A percentile compares a stretch with the other conserved stretches of the same genome.
phyloP scores from a whole-genome alignment of 2,113 vertebrate genomes.

The Microcebus lehilahytsara region DNA sequence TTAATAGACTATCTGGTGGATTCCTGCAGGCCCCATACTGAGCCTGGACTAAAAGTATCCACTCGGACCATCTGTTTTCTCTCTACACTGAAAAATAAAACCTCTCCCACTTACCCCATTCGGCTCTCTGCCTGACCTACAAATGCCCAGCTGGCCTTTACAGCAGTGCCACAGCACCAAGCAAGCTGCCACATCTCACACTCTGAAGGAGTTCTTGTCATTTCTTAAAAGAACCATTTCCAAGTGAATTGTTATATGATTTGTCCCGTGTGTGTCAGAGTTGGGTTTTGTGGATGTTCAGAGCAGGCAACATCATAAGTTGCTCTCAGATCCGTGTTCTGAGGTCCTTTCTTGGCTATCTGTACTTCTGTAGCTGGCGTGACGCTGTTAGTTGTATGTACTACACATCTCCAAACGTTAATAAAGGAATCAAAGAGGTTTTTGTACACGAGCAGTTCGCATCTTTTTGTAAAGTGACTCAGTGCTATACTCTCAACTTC shows the following conservation, averaged over 20 bases:
- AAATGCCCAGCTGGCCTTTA: slow-evolving; percentile 73
- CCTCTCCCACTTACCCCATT: slow-evolving; percentile 51
- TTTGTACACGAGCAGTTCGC: slow-evolving; percentile 80
- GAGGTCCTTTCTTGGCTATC: slow-evolving; percentile 72
- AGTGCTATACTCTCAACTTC: neutral
- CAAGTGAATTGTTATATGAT: slow-evolving; percentile 80
- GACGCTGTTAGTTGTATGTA: slow-evolving; percentile 81
- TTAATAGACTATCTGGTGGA: slow-evolving; percentile 64
- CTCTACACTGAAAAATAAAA: slow-evolving; percentile 56
- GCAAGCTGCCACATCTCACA: slow-evolving; percentile 64
- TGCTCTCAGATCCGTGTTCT: slow-evolving; percentile 80
- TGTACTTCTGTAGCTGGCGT: slow-evolving; percentile 81
- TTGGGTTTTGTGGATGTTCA: slow-evolving; percentile 52
- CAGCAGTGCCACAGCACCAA: slow-evolving; percentile 76
- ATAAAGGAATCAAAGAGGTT: slow-evolving; percentile 86
- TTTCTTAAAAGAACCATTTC: slow-evolving; percentile 73
- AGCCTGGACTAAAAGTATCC: slow-evolving; percentile 59
- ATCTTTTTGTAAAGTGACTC: slow-evolving; percentile 41
- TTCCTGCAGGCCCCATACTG: slow-evolving; percentile 61
- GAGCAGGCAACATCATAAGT: slow-evolving; percentile 21
- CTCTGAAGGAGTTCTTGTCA: slow-evolving; percentile 68
- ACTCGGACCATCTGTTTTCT: slow-evolving; percentile 62
- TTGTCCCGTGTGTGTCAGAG: slow-evolving; percentile 76
- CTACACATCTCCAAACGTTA: slow-evolving; percentile 79
- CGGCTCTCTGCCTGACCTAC: slow-evolving; percentile 71